Evolutionary conservation across 2,113 vertebrate genomes (phyloP).

Genomic region (Seriola aureovittata): DNA sequence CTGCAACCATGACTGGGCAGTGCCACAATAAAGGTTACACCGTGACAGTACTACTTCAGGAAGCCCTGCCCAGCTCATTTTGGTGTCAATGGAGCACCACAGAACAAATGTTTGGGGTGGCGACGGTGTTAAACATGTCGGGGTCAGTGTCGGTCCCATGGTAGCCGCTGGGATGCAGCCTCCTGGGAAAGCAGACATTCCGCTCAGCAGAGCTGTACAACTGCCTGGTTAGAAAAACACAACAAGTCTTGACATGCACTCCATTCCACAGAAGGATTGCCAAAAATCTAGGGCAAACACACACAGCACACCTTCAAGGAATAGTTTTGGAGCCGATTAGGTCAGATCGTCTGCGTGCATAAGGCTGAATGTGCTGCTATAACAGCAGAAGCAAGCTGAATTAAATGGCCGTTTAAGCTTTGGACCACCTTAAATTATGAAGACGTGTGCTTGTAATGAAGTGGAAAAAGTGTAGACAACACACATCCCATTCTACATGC

Average conservation of each 20-base stretch:
- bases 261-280: constrained; percentile 66
- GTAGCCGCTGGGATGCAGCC: constrained; percentile 67
- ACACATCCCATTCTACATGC: neutral
- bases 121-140: constrained; percentile 57
- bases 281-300: constrained; percentile 47
- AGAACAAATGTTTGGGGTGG: constrained; percentile 67
- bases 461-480: neutral
- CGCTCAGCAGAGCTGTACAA: constrained; percentile 53
- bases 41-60: constrained; percentile 18
- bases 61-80: constrained; percentile 45
- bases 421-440: neutral
- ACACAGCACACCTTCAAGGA: constrained; percentile 39
- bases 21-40: neutral
- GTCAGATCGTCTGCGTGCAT: neutral
- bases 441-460: neutral
- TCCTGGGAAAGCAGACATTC: constrained; percentile 79
- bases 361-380: neutral
- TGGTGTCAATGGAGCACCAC: constrained; percentile 54
- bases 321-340: neutral
- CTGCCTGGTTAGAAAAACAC: constrained; percentile 74
- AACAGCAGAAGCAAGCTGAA: neutral
- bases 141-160: constrained; percentile 65
- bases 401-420: neutral
- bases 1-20: no score
- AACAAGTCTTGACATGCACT: constrained; percentile 79